Conservation (phyloP, 2,113 vertebrate species). For the Phodopus roborovskii region DNA sequence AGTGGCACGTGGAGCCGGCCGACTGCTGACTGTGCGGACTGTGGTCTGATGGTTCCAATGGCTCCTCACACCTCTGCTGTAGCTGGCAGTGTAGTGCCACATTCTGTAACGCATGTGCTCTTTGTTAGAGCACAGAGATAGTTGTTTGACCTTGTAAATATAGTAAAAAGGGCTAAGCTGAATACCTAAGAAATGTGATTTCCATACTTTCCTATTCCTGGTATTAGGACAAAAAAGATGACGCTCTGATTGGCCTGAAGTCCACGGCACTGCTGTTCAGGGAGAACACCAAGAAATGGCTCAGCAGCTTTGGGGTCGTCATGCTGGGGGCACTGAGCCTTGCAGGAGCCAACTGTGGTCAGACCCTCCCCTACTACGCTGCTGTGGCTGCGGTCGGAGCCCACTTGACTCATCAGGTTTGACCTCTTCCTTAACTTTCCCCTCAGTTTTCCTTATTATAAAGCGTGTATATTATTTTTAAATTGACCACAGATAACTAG, state of each 20-base stretch:
- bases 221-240: constrained; percentile 94
- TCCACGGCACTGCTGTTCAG: constrained; percentile 94
- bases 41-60: neutral
- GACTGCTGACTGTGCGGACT: neutral
- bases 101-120: neutral
- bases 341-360: constrained; percentile 89
- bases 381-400: constrained; percentile 85
- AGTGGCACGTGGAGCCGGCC: neutral
- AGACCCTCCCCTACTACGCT: constrained; percentile 92
- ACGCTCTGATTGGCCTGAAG: constrained; percentile 92
- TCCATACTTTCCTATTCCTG: constrained; percentile 46
- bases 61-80: neutral
- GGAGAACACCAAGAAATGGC: constrained; percentile 94
- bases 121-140: neutral
- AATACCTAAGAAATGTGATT: neutral
- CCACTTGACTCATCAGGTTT: constrained; percentile 93
- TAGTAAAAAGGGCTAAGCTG: neutral
- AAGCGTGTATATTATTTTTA: constrained; percentile 6
- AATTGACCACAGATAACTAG: neutral
- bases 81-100: rapidly evolving
- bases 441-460: neutral
- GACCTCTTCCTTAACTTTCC: constrained; percentile 31
- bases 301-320: constrained; percentile 90
- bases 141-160: neutral
- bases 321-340: constrained; percentile 91